Conservation (phyloP, 2,113 vertebrate genomes). For the Etia nguti region DNA sequence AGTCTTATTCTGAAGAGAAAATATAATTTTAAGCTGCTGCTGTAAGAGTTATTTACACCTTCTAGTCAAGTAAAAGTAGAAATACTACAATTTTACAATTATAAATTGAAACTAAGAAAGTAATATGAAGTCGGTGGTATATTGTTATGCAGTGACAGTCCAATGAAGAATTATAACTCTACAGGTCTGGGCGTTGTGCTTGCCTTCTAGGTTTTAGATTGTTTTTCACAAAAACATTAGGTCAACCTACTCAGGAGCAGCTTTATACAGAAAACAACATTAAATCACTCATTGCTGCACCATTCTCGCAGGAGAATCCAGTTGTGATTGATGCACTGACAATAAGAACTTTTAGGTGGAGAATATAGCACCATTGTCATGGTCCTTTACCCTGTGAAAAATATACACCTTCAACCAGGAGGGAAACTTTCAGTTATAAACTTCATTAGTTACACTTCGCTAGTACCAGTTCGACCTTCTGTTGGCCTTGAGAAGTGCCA, state of each 20-base stretch:
- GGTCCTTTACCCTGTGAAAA: not conserved
- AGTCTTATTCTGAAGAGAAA: not conserved
- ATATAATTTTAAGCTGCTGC: not conserved
- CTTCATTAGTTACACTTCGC: not conserved
- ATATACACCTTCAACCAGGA: not conserved
- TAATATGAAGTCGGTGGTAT: not conserved
- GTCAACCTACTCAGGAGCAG: not conserved
- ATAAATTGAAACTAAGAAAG: not conserved
- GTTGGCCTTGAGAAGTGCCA: not conserved
- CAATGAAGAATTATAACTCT: not conserved
- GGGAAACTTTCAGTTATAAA: not conserved
- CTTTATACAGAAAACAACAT: not conserved
- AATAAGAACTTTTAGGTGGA: not conserved
- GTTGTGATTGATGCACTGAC: not conserved
- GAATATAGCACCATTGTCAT: not conserved
- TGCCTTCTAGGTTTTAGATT: not conserved
- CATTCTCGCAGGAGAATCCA: not conserved
- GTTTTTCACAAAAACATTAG: not conserved
- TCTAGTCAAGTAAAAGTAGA: not conserved
- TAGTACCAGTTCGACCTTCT: not conserved
- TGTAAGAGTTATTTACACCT: not conserved
- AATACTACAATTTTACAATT: not conserved
- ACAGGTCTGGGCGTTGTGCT: rapidly evolving
- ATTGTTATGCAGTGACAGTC: not conserved
- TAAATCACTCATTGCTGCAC: not conserved